These are phyloP conservation scores for Pseudomyrmex sp. DNA, from an alignment of 1,140 invertebrate species.

Conservation along the genomic window DNA sequence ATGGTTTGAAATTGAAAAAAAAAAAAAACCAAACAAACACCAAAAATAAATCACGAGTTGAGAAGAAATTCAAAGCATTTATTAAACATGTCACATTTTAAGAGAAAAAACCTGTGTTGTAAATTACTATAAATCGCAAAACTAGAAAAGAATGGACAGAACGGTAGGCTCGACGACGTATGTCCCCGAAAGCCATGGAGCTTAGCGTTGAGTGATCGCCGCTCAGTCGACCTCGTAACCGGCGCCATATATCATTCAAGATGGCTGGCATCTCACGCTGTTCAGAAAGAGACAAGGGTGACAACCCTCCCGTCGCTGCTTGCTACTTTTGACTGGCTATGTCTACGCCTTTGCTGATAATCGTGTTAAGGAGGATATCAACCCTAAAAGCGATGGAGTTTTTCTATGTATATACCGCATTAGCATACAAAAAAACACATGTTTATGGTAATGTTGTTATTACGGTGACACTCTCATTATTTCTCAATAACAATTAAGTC, in stretches of 20 bases:
- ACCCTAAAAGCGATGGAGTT: conserved; percentile 66
- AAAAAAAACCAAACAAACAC: no score
- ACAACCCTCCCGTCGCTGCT: conserved; percentile 78
- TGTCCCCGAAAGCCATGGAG: conserved; percentile 75
- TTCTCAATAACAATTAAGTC: background rate
- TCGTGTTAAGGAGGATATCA: conserved; percentile 77
- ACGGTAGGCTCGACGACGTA: conserved; percentile 69
- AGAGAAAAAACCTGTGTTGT: conserved; percentile 13
- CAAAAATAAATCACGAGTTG: no score
- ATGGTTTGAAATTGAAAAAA: background rate
- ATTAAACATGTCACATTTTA: background rate
- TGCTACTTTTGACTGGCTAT: conserved; percentile 77
- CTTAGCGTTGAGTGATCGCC: conserved; percentile 84
- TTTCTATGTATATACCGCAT: conserved; percentile 50
- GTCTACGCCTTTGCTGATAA: conserved; percentile 78
- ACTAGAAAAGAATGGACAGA: conserved; percentile 67
- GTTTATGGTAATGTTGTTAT: background rate
- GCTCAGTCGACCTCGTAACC: conserved; percentile 85
- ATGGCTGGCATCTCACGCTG: conserved; percentile 83
- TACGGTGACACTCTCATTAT: conserved; percentile 2
- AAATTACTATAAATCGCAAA: conserved; percentile 57
- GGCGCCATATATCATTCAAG: conserved; percentile 86
- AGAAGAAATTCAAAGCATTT: no score
- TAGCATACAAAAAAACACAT: conserved; percentile 50
- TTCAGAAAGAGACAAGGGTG: conserved; percentile 79